A percentile compares a stretch with the other conserved stretches of the same genome.
phyloP scores from a whole-genome alignment of 2,797 vertebrate genomes.

The Microtus agrestis region DNA sequence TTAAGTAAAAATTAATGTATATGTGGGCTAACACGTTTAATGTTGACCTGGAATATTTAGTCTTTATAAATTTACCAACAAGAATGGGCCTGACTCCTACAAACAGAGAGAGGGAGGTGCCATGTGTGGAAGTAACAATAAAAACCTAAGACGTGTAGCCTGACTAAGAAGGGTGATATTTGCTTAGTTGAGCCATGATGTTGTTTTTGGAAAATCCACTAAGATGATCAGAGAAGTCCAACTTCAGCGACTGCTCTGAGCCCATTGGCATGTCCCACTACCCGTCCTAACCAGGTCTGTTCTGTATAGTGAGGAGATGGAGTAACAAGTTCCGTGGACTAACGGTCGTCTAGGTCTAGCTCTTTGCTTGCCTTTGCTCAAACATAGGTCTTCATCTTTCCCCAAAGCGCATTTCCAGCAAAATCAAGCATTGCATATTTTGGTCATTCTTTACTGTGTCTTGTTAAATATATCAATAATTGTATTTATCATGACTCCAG shows the following conservation, averaged over 20 bases:
- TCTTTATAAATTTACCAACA: background rate
- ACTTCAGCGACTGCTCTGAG: background rate
- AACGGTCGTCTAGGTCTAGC: background rate
- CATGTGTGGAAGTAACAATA: no score
- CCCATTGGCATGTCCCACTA: background rate
- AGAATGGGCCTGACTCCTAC: background rate
- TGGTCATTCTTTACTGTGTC: background rate
- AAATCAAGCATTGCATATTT: background rate
- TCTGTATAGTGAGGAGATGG: slow-evolving; percentile 8
- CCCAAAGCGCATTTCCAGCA: background rate
- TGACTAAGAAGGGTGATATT: background rate
- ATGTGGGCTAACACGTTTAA: background rate
- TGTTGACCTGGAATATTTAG: background rate
- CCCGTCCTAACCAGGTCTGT: background rate
- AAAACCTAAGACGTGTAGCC: background rate
- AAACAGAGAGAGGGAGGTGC: background rate
- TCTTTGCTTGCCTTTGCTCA: slow-evolving; percentile 40
- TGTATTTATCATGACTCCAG: background rate
- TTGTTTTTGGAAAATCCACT: background rate
- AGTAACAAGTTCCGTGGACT: background rate
- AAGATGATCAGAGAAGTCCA: background rate
- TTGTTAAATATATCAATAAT: background rate
- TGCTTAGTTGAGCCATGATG: background rate
- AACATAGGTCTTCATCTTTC: slow-evolving; percentile 22
- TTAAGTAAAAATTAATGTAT: background rate